Evolutionary conservation across 2,113 vertebrate genomes (phyloP), one percentile per base, ranked within the genome.

Genomic region (Mugil cephalus): DNA sequence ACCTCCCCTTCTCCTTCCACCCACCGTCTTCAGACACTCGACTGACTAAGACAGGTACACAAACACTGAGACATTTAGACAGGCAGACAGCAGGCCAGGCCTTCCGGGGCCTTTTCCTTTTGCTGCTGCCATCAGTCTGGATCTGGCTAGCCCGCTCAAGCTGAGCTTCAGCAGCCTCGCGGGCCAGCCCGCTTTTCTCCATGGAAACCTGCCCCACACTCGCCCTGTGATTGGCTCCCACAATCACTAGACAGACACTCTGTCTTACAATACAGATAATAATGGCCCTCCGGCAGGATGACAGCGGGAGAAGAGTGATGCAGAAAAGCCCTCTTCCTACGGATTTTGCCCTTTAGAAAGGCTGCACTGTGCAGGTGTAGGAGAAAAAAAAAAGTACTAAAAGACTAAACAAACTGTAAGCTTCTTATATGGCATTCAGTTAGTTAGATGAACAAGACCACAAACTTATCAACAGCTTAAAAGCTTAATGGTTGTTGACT

Each of bases 181-280:
- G 8, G 78, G 68, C 74, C 39, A 4, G 70, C 58, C 67, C 15
- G 54, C 67, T 72, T 70, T 82, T 89, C 87, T 85, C 89, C 91
- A 90, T 92, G 90, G 91, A 91, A 92, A 92, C 89, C 85, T 81
- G 80, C 74, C 77, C 70, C 69, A 68, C 72, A 79, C 61, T 62
- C 58, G 24, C 69, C 59, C 68, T 68, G 62, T 80, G 87, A 91
- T 90, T 93, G 91, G 89, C 73, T 85, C 64, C 7, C 51, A 74
- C 65, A 62, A 80, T 88, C 83, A 81, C 73, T 72, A 85, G 84
- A 90, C 85, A 82, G 89, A 79, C 69, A 89, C 85, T 85, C 82
- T 68, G 83, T 90, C 89, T 90, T 88, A 85, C 80, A 83, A 80
- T 82, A 81, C 80, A 64, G 87, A 87, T 83, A 88, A 87, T 88